Base-by-base conservation (phyloP, 2,797 vertebrate genomes). In the Esox lucius region DNA sequence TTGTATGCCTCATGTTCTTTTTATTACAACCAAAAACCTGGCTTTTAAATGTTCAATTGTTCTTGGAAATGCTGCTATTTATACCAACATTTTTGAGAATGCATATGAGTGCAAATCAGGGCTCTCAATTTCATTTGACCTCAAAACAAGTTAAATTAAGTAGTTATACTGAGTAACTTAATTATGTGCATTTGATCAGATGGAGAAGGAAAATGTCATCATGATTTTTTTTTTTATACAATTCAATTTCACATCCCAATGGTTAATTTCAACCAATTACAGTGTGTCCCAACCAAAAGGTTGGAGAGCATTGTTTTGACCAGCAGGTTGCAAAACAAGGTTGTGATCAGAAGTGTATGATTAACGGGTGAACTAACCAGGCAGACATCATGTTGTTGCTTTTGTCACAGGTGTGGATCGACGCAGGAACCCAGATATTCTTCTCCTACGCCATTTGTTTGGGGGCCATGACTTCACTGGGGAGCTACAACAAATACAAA, bases 401-500 rank as follows among this genome's bases (percentile, higher is more conserved):
- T 73, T 35, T 72, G 74, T 70, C 72, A 42, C 77, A 99, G 98
- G 98, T 99, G 56, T 99, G 98, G 98, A 99, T 99, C 73, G 98
- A 99, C 69, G 98, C 98, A 0, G 98, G 98, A 81, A 99, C 98
- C 33, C 98, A 99, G 89, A 99, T 99, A 85, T 99, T 99, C 94
- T 99, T 99, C 91, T 99, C 98, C 78, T 99, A 98, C 62, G 97
- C 98, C 90, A 99, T 99, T 91, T 99, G 98, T 89, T 93, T 99
- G 91, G 98, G 98, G 70, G 97, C 97, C 88, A 99, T 99, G 98
- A 98, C 97, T 4, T 99, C 98, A 5, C 91, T 99, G 92, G 98
- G 98, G 87, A 99, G 98, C 93, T 99, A 99, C 95, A 99, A 99
- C 94, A 98, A 98, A 73, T 99, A 98, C 95, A 98, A 96, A 87